Percentiles rank a stretch among this genome's conserved stretches.
Conservation (phyloP, 2,888 invertebrate species). For the Lithophane socia region DNA sequence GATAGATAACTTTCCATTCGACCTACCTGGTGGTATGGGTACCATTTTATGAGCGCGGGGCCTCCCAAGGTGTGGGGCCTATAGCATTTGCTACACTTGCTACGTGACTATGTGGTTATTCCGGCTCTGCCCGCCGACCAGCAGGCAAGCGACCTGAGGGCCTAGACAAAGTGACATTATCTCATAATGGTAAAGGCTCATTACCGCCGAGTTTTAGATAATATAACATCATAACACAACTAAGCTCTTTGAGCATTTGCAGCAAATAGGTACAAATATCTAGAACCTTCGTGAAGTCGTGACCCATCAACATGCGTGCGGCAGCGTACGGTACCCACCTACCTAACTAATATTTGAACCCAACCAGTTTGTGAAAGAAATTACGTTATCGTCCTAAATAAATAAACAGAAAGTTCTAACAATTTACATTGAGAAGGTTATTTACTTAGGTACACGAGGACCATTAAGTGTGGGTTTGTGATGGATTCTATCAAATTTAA, state of each 20-base stretch:
- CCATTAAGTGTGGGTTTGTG: conserved; percentile 7
- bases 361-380: conserved; percentile 9
- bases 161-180: too few relatives aligned
- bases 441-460: conserved; percentile 37
- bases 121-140: too few relatives aligned
- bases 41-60: too few relatives aligned
- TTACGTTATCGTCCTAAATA: conserved; percentile 35
- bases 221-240: too few relatives aligned
- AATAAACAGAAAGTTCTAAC: conserved; percentile 28
- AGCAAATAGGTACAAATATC: too few relatives aligned
- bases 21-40: background rate
- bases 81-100: too few relatives aligned
- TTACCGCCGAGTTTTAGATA: too few relatives aligned
- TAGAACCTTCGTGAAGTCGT: background rate
- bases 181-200: too few relatives aligned
- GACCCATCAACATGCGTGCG: background rate
- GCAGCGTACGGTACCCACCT: too few relatives aligned
- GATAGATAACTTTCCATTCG: background rate
- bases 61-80: background rate
- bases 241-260: too few relatives aligned
- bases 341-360: background rate
- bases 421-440: conserved; percentile 36
- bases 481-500: background rate
- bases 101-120: too few relatives aligned
- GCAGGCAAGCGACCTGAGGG: too few relatives aligned